phyloP scores from a whole-genome alignment of 2,113 vertebrate genomes.

The Choloepus hoffmanni region DNA sequence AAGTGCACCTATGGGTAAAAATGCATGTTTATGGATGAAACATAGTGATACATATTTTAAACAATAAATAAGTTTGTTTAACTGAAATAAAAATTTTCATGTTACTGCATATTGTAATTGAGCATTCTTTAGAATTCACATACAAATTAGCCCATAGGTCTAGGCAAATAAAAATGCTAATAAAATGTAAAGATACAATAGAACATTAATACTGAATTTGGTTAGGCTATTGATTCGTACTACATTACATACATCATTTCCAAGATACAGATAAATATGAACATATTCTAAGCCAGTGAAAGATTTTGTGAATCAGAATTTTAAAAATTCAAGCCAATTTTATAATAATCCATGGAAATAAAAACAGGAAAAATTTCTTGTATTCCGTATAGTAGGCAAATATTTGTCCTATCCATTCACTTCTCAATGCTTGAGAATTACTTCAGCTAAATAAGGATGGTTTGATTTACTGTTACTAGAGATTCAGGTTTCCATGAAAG shows the following conservation, averaged over 20 bases:
- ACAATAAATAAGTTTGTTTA: conserved; percentile 67
- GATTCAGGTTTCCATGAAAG: conserved; percentile 31
- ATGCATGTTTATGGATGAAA: conserved; percentile 39
- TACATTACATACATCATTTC: conserved; percentile 25
- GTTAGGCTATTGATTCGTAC: conserved; percentile 47
- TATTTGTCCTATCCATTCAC: background rate
- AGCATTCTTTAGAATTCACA: conserved; percentile 66
- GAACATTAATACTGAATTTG: conserved; percentile 61
- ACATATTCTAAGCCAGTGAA: conserved; percentile 45
- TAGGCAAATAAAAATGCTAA: conserved; percentile 74
- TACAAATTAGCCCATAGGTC: conserved; percentile 56
- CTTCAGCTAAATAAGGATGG: background rate
- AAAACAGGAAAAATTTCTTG: background rate
- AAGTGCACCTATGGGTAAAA: background rate
- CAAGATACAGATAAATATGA: background rate
- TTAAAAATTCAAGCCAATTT: conserved; percentile 43
- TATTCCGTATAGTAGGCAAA: background rate
- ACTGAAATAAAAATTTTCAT: conserved; percentile 64
- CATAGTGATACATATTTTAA: conserved; percentile 46
- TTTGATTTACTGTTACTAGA: conserved; percentile 27
- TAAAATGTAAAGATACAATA: conserved; percentile 63
- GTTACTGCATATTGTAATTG: conserved; percentile 66
- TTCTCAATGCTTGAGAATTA: background rate
- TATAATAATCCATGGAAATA: background rate
- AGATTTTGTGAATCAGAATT: conserved; percentile 44